Base-by-base conservation (phyloP, 2,888 invertebrate genomes). In the Subacronicta megacephala region DNA sequence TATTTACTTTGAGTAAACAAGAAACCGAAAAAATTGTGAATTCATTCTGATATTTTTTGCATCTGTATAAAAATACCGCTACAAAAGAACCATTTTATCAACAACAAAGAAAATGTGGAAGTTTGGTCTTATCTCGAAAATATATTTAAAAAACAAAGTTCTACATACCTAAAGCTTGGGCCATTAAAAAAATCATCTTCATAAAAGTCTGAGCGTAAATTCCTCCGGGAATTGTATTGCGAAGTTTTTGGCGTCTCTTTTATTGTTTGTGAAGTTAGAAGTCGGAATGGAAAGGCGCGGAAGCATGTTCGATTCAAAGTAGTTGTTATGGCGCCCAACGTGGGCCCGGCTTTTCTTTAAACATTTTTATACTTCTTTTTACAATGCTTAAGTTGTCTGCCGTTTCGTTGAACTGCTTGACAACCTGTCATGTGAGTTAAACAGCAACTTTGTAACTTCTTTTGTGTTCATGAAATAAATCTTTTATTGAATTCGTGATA, bases 201-300 rank as follows among this genome's bases (percentile, higher is more conserved):
- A 77, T 78, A 81, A 80, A 83, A 84, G 72, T 83, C 77, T 51
- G 41, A 68, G 77, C 81, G 82, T 80, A 82, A 82, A 82, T 82
- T 83, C 74, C 54, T 40, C 49, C 35, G 59, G 66, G 73, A 67
- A 82, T 77, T 80, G 77, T 77, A 53, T 66, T 62, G 59, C 61
- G 18, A 70, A 70, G 69, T 76, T 68, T 75, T 68, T 46, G 65
- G 57, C 66, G 70, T 70, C 60, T 58, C 67, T 67, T 73, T 76
- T 73, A 72, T 65, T 75, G 68, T 68, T 71, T 62, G 67, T 26
- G 20, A 73, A 71, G 71, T 65, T 65, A 50, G 37, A 52, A 65
- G 51, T 61, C 43, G 57, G 55, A 65, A 72, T 72, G 58, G 67
- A 67, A 78, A 68, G 49, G 65, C 52, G 55, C 54, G 49, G 67